A percentile compares a stretch with the other conserved stretches of the same genome.
Evolutionary conservation across 64 coral and sea anemone genomes (phyloP).

Genomic region (Hydrozoanthus tunicans): DNA sequence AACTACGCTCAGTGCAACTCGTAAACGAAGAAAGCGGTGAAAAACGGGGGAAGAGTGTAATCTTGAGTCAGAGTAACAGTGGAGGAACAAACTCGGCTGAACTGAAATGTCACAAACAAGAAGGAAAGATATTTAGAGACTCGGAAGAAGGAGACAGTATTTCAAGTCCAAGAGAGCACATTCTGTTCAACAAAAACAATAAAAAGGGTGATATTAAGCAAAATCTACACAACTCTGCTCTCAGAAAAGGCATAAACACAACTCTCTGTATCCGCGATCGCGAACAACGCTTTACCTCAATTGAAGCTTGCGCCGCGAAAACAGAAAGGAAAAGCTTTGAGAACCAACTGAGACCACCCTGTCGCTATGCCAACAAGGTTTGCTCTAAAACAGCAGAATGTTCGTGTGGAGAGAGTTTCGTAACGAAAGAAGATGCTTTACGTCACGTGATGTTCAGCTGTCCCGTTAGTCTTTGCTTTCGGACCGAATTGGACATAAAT

Average conservation of each 20-base stretch:
- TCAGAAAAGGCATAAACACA: neutral
- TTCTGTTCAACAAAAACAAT: neutral
- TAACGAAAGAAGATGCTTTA: constrained; percentile 46
- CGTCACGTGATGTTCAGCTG: constrained; percentile 66
- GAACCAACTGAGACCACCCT: neutral
- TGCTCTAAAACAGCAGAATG: constrained; percentile 50
- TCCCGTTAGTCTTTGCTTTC: constrained; percentile 65
- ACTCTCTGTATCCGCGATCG: too few species aligned
- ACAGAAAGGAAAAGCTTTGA: neutral
- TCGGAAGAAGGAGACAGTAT: neutral
- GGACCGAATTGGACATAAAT: constrained; percentile 53
- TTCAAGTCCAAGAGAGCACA: neutral
- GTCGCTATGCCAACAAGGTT: constrained; percentile 2
- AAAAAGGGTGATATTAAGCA: neutral
- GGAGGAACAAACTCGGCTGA: neutral
- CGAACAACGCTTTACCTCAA: neutral
- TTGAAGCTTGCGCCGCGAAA: neutral
- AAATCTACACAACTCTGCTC: neutral
- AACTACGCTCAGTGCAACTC: neutral
- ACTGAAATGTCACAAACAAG: neutral
- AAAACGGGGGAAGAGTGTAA: neutral
- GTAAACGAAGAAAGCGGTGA: neutral
- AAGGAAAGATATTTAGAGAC: neutral
- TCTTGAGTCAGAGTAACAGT: neutral
- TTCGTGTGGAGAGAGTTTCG: constrained; percentile 62